These are phyloP conservation scores for Acleris cristana DNA, from an alignment of 2,888 invertebrate genomes.

Conservation along the genomic window DNA sequence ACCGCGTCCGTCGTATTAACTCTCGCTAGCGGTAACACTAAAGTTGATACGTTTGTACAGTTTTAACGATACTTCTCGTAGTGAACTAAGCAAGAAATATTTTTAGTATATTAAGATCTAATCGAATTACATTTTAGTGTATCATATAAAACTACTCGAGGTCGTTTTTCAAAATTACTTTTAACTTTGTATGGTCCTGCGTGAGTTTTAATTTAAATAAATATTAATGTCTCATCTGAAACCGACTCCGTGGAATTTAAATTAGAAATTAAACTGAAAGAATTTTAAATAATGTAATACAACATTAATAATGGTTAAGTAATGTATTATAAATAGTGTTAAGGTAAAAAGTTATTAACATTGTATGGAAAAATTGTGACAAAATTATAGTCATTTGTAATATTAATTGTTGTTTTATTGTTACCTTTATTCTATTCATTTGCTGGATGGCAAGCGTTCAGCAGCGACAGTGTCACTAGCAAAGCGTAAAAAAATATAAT, in stretches of 20 bases:
- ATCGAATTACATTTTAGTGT: conserved; percentile 83
- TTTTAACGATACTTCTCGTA: conserved; percentile 81
- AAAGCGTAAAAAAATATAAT: no score
- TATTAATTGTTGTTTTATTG: conserved; percentile 81
- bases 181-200: conserved; percentile 71
- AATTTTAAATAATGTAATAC: conserved; percentile 81
- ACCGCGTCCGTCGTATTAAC: conserved; percentile 53
- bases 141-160: conserved; percentile 73
- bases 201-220: conserved; percentile 63
- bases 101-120: conserved; percentile 82
- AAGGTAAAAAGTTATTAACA: conserved; percentile 85
- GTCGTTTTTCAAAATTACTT: conserved; percentile 67
- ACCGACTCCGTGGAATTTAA: conserved; percentile 75
- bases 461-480: no score
- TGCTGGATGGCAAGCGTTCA: neutral
- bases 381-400: conserved; percentile 85
- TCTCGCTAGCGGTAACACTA: conserved; percentile 68
- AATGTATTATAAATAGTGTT: conserved; percentile 82
- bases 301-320: conserved; percentile 80
- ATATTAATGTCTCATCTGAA: conserved; percentile 65
- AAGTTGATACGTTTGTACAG: conserved; percentile 80
- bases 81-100: conserved; percentile 79
- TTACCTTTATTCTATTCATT: neutral
- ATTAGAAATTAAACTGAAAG: conserved; percentile 79
- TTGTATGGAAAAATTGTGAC: conserved; percentile 85